phyloP scores from a whole-genome alignment of 2,888 invertebrate species.

The Leistus spinibarbis region DNA sequence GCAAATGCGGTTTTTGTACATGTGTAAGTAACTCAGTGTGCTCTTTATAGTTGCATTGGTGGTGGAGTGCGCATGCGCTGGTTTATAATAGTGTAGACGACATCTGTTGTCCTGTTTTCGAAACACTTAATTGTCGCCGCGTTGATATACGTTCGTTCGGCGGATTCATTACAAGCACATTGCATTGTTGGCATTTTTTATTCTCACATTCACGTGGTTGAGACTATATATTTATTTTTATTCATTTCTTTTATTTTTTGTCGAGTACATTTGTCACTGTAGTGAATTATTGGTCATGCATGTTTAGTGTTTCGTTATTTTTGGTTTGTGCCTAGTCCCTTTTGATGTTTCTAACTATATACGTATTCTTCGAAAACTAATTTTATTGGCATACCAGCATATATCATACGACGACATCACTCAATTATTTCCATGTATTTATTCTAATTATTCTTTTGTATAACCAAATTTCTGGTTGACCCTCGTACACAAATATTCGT shows the following conservation, averaged over 20 bases:
- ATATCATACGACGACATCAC: not conserved
- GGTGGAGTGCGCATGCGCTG: not conserved
- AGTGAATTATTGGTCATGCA: not conserved
- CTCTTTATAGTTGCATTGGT: not conserved
- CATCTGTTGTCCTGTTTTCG: conserved; percentile 28
- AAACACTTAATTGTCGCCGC: conserved; percentile 35
- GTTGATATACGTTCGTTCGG: conserved; percentile 17
- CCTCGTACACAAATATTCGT: too few species aligned
- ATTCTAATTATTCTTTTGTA: too few species aligned
- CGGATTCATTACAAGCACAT: conserved; percentile 30
- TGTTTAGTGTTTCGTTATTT: not conserved
- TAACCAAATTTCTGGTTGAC: too few species aligned
- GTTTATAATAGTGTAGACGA: conserved; percentile 14
- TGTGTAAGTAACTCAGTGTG: not conserved
- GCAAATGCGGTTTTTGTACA: not conserved
- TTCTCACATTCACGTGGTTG: not conserved
- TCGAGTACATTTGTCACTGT: not conserved
- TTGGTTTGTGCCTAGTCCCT: not conserved
- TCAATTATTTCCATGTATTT: too few species aligned
- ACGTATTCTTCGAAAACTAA: not conserved
- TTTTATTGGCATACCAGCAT: not conserved
- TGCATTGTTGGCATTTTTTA: conserved; percentile 34
- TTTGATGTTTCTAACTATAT: not conserved
- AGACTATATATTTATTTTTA: too few species aligned
- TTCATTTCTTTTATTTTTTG: too few species aligned